Evolutionary conservation across 1,140 invertebrate genomes (phyloP).

Genomic region (Halictus rubicundus): DNA sequence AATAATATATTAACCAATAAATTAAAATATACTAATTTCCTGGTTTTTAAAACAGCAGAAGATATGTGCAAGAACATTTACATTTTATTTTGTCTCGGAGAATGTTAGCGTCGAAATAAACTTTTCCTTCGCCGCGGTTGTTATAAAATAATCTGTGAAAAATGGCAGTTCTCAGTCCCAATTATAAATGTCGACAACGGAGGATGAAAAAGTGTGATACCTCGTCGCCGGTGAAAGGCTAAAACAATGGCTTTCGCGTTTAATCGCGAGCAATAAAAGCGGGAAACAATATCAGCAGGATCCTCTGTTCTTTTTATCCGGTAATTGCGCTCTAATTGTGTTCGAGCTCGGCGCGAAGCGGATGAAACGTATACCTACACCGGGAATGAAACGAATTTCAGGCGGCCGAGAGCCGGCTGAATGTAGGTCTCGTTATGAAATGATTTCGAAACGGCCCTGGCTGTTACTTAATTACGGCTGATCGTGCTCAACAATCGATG

Average conservation of each 20-base stretch:
- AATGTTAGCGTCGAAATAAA: too few species aligned
- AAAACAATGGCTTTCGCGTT: neutral
- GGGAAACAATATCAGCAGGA: constrained; percentile 13
- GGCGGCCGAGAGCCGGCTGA: constrained; percentile 16
- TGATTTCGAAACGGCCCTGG: constrained; percentile 47
- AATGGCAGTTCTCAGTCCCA: neutral
- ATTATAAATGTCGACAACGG: neutral
- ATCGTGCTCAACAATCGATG: constrained; percentile 39
- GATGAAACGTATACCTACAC: constrained; percentile 13
- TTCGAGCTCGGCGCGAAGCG: neutral
- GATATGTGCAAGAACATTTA: too few species aligned
- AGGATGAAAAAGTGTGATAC: neutral
- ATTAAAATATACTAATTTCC: too few species aligned
- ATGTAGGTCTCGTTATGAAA: constrained; percentile 63
- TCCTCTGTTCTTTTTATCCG: constrained; percentile 13
- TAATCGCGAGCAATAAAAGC: constrained; percentile 20
- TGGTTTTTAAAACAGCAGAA: too few species aligned
- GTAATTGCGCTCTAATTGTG: constrained; percentile 34
- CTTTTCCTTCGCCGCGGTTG: too few species aligned
- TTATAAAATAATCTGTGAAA: too few species aligned
- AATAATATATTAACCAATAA: too few species aligned
- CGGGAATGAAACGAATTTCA: constrained; percentile 49
- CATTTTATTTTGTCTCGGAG: too few species aligned
- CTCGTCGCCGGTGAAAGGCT: neutral
- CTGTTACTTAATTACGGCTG: constrained; percentile 58